A percentile compares a stretch with the other conserved stretches of the same genome.
Conservation (phyloP, 1,140 invertebrate genomes). For the Temnothorax nylanderi region DNA sequence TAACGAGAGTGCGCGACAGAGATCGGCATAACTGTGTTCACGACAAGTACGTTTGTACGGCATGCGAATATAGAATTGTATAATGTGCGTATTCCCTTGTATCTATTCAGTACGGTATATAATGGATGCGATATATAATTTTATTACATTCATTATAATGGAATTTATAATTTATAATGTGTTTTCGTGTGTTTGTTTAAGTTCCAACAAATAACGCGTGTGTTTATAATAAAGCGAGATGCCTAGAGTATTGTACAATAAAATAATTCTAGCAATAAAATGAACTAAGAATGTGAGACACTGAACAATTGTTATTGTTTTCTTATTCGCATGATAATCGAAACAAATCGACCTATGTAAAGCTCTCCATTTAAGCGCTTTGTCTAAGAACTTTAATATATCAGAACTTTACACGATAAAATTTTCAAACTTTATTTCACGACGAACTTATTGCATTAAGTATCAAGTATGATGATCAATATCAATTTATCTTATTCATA, state of each 20-base stretch:
- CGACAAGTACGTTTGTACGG: background rate
- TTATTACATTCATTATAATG: background rate
- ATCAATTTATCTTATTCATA: background rate
- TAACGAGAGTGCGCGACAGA: background rate
- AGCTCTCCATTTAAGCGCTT: background rate
- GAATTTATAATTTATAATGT: background rate
- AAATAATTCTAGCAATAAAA: background rate
- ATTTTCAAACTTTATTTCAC: background rate
- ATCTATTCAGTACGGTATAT: too few species aligned
- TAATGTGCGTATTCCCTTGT: background rate
- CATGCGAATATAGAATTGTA: background rate
- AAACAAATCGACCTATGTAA: too few species aligned
- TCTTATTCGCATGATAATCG: too few species aligned
- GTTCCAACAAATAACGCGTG: background rate
- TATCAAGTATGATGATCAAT: background rate
- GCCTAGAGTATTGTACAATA: background rate
- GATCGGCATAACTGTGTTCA: background rate
- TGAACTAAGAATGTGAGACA: background rate
- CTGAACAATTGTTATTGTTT: background rate
- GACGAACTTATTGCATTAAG: background rate
- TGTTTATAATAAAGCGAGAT: background rate
- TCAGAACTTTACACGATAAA: background rate
- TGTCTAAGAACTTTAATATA: background rate
- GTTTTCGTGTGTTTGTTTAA: background rate
- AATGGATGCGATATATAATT: too few species aligned